Evolutionary conservation across 2,888 invertebrate species (phyloP), one percentile per base, ranked within the genome.

Genomic region (Tribolium freemani): DNA sequence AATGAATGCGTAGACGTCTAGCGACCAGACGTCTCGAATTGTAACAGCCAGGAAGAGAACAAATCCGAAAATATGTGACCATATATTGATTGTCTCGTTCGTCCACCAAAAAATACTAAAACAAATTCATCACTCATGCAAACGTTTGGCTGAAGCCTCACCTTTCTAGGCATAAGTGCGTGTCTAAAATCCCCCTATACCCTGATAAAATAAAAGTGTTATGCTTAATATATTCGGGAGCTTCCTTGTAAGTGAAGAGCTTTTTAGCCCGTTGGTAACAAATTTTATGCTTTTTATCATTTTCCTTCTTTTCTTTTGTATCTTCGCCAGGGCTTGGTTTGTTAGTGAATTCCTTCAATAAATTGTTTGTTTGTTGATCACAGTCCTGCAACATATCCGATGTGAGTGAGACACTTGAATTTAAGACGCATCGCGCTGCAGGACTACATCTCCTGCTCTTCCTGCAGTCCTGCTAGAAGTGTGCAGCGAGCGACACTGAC

Each of bases 1-100:
- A 84, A 1, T 93, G 92, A 26, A 26, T 8, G 96, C 95, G 78
- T 94, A 93, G 75, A 91, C 91, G 83, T 93, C 93, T 76, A 95
- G 89, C 80, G 96, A 89, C 80, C 91, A 91, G 82, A 94, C 89
- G 85, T 97, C 97, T 81, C 96, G 94, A 72, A 96, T 89, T 16
- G 96, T 94, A 77, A 97, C 88, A 58, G 93, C 92, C 72, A 95
- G 88, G 83, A 98, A 94, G 64, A 97, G 87, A 85, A 93, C 90
- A 88, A 94, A 94, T 6, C 95, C 95, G 81, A 94, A 94, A 82
- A 98, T 89, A 85, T 98, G 98, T 53, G 96, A 96, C 98, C 98
- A 98, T 84, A 98, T 97, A 84, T 98, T 98, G 84, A 98, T 91
- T 0, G 97, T 98, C 87, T 98, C 98, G 86, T 98, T 98, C 69